phyloP scores from a whole-genome alignment of 2,888 invertebrate species.

The Lochmaea capreae region DNA sequence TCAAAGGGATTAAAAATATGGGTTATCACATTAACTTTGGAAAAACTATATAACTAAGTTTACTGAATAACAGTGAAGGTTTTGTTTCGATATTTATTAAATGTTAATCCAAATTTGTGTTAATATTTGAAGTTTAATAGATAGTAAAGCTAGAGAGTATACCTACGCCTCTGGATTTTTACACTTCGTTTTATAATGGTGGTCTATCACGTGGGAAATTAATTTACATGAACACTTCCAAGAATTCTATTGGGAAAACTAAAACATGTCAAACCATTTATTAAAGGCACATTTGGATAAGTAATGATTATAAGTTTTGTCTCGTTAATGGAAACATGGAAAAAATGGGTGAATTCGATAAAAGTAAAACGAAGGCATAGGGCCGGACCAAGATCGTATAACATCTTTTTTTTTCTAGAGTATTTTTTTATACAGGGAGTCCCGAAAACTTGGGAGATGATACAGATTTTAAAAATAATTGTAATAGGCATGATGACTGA shows the following conservation, averaged over 20 bases:
- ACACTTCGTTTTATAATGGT: conserved; percentile 5
- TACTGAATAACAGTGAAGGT: no score
- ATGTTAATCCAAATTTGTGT: no score
- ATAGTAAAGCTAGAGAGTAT: neutral
- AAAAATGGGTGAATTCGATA: neutral
- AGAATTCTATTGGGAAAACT: conserved; percentile 30
- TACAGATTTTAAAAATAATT: no score
- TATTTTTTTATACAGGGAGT: no score
- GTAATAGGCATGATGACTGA: no score
- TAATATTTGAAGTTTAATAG: no score
- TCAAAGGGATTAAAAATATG: no score
- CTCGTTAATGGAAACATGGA: conserved; percentile 11
- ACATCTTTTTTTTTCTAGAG: no score
- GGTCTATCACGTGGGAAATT: conserved; percentile 23
- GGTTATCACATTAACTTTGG: no score
- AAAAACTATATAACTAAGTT: no score
- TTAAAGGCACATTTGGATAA: conserved; percentile 10
- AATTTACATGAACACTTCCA: conserved; percentile 37
- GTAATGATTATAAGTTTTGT: neutral
- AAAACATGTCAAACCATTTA: conserved; percentile 20
- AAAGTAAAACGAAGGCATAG: neutral
- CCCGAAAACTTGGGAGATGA: no score
- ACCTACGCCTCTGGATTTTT: conserved; percentile 8
- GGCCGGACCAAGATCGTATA: neutral
- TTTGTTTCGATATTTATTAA: no score